Conservation (phyloP, 2,888 invertebrate genomes). For the Caprella mutica region DNA sequence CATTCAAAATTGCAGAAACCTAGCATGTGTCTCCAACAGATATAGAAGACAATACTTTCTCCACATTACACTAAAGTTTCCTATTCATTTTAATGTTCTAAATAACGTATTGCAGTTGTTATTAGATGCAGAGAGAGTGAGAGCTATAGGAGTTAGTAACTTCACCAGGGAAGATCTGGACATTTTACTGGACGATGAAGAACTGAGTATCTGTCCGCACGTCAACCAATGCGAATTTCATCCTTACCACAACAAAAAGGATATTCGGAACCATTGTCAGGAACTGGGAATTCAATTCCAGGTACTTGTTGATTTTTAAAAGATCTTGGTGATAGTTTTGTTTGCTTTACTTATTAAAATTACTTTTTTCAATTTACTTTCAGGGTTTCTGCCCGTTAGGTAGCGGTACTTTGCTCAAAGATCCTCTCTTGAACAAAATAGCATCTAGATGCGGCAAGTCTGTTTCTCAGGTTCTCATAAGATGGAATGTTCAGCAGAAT, state of each 20-base stretch:
- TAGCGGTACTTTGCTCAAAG: conserved; percentile 39
- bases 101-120: conserved; percentile 36
- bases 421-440: conserved; percentile 37
- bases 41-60: no score
- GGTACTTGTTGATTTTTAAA: conserved; percentile 27
- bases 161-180: conserved; percentile 39
- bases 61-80: no score
- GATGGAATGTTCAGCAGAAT: conserved; percentile 40
- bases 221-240: conserved; percentile 42
- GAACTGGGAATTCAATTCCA: conserved; percentile 39
- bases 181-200: conserved; percentile 37
- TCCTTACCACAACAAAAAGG: conserved; percentile 39
- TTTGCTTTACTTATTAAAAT: background rate
- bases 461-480: conserved; percentile 41
- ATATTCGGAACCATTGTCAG: conserved; percentile 38
- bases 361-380: conserved; percentile 14
- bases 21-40: no score
- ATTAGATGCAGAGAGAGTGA: conserved; percentile 39
- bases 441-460: conserved; percentile 37
- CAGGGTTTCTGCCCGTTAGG: conserved; percentile 42
- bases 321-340: background rate
- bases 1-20: no score
- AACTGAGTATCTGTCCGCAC: conserved; percentile 38
- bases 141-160: conserved; percentile 41
- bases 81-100: no score